phyloP scores from a whole-genome alignment of 2,113 vertebrate genomes.

The Spermophilus dauricus region DNA sequence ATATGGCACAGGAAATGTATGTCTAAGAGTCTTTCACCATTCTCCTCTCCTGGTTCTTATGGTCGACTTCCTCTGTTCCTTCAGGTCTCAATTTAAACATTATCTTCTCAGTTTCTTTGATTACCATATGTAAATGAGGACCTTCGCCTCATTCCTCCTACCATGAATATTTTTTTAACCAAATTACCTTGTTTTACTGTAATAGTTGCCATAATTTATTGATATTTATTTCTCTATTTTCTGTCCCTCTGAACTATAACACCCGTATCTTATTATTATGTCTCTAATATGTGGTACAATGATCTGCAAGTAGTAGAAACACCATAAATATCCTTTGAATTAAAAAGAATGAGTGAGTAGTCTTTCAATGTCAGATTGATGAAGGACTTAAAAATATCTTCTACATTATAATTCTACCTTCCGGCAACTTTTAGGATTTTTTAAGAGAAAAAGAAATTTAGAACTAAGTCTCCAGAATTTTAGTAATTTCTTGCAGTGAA shows the following conservation, averaged over 20 bases:
- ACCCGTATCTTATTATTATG: neutral
- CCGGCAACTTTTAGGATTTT: conserved; percentile 31
- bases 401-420: conserved; percentile 53
- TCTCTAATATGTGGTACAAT: neutral
- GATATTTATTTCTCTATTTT: neutral
- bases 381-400: conserved; percentile 44
- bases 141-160: neutral
- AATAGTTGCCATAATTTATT: neutral
- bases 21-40: neutral
- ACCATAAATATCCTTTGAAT: neutral
- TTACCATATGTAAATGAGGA: neutral
- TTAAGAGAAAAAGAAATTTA: conserved; percentile 53
- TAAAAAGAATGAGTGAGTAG: conserved; percentile 5
- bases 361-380: neutral
- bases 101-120: neutral
- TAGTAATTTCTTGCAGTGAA: conserved; percentile 75
- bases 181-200: neutral
- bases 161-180: neutral
- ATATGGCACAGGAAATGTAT: neutral
- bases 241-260: neutral
- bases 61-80: neutral
- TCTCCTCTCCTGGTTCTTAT: neutral
- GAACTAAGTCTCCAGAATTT: conserved; percentile 48
- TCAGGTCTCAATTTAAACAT: neutral
- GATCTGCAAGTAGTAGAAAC: neutral